These are phyloP conservation scores for Stichopus chloronotus DNA, from an alignment of 35 echinoderm and acorn worm genomes.

Conservation along the genomic window DNA sequence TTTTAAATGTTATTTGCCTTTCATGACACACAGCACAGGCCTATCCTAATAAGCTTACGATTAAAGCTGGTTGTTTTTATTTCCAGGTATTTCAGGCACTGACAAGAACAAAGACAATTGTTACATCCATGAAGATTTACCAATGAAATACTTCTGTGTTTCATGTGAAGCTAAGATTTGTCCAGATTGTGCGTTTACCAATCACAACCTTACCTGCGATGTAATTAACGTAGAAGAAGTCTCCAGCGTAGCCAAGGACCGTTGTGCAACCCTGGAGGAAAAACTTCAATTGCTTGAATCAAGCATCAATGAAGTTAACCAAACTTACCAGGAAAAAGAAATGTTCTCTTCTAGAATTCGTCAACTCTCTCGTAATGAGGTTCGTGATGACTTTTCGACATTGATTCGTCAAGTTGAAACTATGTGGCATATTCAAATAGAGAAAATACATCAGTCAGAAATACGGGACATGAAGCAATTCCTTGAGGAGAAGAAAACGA, in stretches of 20 bases:
- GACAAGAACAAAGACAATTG: background rate
- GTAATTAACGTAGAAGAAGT: slow-evolving; percentile 4
- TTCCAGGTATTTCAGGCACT: background rate
- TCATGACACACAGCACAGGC: background rate
- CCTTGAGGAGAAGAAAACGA: background rate
- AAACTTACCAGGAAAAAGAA: background rate
- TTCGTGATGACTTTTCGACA: background rate
- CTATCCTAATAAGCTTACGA: background rate
- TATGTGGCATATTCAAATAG: background rate
- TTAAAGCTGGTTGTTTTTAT: background rate
- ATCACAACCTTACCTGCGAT: background rate
- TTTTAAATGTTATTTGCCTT: no score
- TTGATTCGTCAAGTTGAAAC: background rate
- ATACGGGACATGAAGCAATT: background rate
- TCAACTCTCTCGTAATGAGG: background rate
- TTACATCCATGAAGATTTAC: slow-evolving; percentile 23
- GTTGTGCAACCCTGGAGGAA: background rate
- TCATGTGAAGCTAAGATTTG: slow-evolving; percentile 8
- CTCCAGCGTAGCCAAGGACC: background rate
- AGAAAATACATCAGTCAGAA: background rate
- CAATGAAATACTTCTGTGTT: slow-evolving; percentile 20
- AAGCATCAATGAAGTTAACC: background rate
- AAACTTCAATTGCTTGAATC: background rate
- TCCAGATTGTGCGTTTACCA: background rate
- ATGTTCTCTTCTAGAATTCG: background rate